phyloP scores from a whole-genome alignment of 2,888 invertebrate genomes.

The Marasmarcha lunaedactyla region DNA sequence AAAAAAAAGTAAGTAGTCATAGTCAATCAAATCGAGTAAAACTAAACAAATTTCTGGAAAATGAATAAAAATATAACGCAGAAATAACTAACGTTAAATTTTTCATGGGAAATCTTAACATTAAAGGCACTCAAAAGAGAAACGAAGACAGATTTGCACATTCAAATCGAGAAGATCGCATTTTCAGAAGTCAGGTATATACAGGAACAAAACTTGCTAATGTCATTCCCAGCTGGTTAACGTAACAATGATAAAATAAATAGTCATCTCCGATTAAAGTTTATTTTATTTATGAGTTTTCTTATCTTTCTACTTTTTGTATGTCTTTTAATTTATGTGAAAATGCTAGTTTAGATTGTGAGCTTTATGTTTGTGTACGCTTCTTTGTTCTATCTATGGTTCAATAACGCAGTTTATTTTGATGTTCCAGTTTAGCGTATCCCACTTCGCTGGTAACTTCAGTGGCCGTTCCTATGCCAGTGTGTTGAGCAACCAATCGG shows the following conservation, averaged over 20 bases:
- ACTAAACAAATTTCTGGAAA: not conserved
- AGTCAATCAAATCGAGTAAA: not conserved
- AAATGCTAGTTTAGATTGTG: constrained; percentile 18
- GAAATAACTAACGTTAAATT: constrained; percentile 18
- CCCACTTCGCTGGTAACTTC: constrained; percentile 70
- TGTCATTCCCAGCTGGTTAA: constrained; percentile 58
- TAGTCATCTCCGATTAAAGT: not conserved
- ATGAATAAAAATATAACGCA: not conserved
- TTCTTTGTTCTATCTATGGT: constrained; percentile 18
- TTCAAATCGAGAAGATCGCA: constrained; percentile 46
- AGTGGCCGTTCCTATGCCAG: constrained; percentile 73
- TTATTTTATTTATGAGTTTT: not conserved
- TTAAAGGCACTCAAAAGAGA: constrained; percentile 32
- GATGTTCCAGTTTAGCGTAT: constrained; percentile 59
- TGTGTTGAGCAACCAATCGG: constrained; percentile 70
- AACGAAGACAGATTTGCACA: constrained; percentile 37
- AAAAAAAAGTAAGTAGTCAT: too few relatives aligned
- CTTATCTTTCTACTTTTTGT: constrained; percentile 13
- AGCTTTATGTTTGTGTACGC: constrained; percentile 22
- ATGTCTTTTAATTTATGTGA: constrained; percentile 1
- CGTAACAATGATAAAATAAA: constrained; percentile 33
- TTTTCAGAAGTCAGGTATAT: constrained; percentile 60
- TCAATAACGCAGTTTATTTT: constrained; percentile 1
- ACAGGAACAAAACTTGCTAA: constrained; percentile 59
- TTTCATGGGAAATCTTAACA: constrained; percentile 63